These are phyloP conservation scores for Eucriotettix oculatus DNA, from an alignment of 2,888 invertebrate species.

Conservation along the genomic window DNA sequence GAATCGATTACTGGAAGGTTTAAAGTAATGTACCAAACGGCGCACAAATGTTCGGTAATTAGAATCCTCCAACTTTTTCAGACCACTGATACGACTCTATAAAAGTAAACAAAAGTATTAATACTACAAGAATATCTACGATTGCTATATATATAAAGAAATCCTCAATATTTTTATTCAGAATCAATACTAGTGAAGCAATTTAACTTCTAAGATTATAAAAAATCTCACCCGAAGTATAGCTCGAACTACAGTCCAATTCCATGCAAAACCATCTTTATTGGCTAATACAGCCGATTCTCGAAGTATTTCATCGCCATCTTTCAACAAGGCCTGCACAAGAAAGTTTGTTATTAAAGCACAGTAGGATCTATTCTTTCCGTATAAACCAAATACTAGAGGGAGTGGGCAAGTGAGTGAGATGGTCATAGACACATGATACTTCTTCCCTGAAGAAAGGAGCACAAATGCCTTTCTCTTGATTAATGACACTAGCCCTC, in stretches of 20 bases:
- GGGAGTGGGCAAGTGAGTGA: too few species aligned
- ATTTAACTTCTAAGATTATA: neutral
- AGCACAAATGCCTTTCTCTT: too few species aligned
- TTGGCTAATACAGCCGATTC: slow-evolving; percentile 66
- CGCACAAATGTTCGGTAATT: slow-evolving; percentile 50
- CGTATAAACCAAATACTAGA: too few species aligned
- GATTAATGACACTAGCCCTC: too few species aligned
- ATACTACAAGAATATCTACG: neutral
- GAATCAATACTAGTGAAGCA: neutral
- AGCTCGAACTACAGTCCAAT: slow-evolving; percentile 80
- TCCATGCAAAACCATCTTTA: slow-evolving; percentile 73
- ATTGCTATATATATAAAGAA: neutral
- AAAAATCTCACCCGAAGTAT: slow-evolving; percentile 47
- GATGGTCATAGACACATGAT: too few species aligned
- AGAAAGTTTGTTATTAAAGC: neutral
- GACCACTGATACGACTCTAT: slow-evolving; percentile 31
- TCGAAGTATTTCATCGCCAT: slow-evolving; percentile 50
- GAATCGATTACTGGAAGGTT: slow-evolving; percentile 74
- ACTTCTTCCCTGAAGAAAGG: too few species aligned
- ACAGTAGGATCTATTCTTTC: too few species aligned
- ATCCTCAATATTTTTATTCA: neutral
- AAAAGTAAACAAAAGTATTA: slow-evolving; percentile 16
- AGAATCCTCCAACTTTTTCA: slow-evolving; percentile 45
- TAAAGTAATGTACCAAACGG: slow-evolving; percentile 66
- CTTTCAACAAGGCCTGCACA: slow-evolving; percentile 25